Evolutionary conservation across 2,113 vertebrate species (phyloP), one percentile per base, ranked within the genome.

Genomic region (Boulengeromyrus knoepffleri): DNA sequence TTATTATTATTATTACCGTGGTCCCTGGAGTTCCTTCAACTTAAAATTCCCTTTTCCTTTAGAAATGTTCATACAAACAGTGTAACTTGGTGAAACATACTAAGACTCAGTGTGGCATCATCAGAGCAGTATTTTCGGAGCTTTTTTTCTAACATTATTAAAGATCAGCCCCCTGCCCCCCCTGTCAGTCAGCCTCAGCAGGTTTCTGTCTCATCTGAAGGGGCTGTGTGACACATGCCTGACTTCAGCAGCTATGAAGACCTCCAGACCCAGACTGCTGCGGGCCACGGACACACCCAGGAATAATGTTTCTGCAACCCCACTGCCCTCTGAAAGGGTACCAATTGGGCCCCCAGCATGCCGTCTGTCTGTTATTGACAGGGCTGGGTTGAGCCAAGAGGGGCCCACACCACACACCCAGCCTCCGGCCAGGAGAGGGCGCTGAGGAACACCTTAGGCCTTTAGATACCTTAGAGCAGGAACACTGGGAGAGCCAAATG

Each of bases 361-460:
- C 39, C 19, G 7, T 47, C 80, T 85, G 42, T 39, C 21, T n/a
- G 42, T 47, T 85, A 47, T 85, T 90, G 80, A 93, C 92, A 94
- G 91, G 91, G 92, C 50, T 77, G 39, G 84, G 80, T 85, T 88
- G 89, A 36, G 66, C 89, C 45, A 85, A 80, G 49, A 80, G 19
- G 70, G 90, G 89, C 89, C 90, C 39, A 21, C 21, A 85, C 83
- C 45, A 7, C 83, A 21, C 19, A 8, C 21, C 3, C 39, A 85
- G 45, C 45, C 19, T 19, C 21, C 4, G 8, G 45, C 45, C 83
- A 83, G 42, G 7, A 83, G 39, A 83, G 77, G 77, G 77, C 39
- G 17, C 31, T 46, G 77, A 83, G 12, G 12, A 31, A 83, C 39
- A 31, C 77, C 15, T 46, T 17, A 83, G 12, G 17, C 15, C 77